These are phyloP conservation scores for Piliocolobus tephrosceles DNA, from an alignment of 2,113 vertebrate species.

Conservation along the genomic window DNA sequence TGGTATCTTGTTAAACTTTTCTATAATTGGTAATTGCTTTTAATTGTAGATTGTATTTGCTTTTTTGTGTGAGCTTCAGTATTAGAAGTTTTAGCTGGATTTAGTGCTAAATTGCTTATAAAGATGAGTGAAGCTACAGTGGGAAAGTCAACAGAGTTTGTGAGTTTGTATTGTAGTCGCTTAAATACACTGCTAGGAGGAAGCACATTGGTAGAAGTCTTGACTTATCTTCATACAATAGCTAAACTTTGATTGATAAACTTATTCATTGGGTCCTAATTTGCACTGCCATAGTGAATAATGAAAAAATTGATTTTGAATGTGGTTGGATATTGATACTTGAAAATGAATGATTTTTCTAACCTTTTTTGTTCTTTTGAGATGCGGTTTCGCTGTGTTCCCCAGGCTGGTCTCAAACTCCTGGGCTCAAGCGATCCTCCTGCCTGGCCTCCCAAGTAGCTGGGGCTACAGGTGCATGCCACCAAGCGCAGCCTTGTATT, in stretches of 20 bases:
- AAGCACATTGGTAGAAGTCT: background rate
- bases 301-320: background rate
- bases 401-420: background rate
- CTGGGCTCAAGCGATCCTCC: background rate
- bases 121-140: background rate
- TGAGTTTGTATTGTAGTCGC: background rate
- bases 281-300: background rate
- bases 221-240: background rate
- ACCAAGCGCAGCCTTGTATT: background rate
- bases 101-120: background rate
- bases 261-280: background rate
- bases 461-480: background rate
- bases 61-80: background rate
- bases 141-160: background rate
- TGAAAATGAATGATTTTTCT: background rate
- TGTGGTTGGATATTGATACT: background rate
- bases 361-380: background rate
- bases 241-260: accelerated
- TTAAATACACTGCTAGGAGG: background rate
- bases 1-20: background rate
- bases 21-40: background rate
- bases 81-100: background rate
- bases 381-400: background rate
- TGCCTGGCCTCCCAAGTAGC: background rate
- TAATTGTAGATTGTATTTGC: background rate